phyloP scores from a whole-genome alignment of 1,140 invertebrate genomes.

The Spodoptera frugiperda region DNA sequence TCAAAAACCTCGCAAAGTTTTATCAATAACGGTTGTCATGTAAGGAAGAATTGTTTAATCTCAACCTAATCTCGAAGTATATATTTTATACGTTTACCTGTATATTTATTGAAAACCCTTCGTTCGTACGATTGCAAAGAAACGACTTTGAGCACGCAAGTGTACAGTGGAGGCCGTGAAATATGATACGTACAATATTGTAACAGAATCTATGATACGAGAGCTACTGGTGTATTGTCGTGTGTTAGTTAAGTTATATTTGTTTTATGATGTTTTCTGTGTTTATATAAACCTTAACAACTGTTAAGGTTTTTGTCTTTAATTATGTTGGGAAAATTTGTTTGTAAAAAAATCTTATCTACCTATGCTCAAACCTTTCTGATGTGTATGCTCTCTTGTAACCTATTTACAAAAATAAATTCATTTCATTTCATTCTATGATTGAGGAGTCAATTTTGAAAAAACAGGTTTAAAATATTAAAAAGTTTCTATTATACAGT shows the following conservation, averaged over 20 bases:
- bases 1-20: conserved; percentile 32
- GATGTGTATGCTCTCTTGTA: too few species aligned
- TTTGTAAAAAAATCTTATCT: too few species aligned
- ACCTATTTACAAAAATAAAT: too few species aligned
- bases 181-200: conserved; percentile 45
- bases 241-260: too few species aligned
- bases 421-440: too few species aligned
- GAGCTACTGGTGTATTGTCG: conserved; percentile 16
- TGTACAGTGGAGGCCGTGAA: conserved; percentile 60
- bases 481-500: too few species aligned
- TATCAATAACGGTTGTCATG: conserved; percentile 68
- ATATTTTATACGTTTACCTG: conserved; percentile 60
- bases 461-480: too few species aligned
- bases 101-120: conserved; percentile 84
- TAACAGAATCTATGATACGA: conserved; percentile 43
- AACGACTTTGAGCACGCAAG: conserved; percentile 82
- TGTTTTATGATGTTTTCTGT: background rate
- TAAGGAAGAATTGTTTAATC: conserved; percentile 72
- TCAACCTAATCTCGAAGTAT: conserved; percentile 67
- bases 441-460: too few species aligned
- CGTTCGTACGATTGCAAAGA: conserved; percentile 80
- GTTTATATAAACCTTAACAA: too few species aligned
- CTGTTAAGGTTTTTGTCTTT: background rate
- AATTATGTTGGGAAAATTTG: background rate
- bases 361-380: too few species aligned